These are phyloP conservation scores for Epinotia ramella DNA, from an alignment of 2,888 invertebrate genomes.

Conservation along the genomic window DNA sequence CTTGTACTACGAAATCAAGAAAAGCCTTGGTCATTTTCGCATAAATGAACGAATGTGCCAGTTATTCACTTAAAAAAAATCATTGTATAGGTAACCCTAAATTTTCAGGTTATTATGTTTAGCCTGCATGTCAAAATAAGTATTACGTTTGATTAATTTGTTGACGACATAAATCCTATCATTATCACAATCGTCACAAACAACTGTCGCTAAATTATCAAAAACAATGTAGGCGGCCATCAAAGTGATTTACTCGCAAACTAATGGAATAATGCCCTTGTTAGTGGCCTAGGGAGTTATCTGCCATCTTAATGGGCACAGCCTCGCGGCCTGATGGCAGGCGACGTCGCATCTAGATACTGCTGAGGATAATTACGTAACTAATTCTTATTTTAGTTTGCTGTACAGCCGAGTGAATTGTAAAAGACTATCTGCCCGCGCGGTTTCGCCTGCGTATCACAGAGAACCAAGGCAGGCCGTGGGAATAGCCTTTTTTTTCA, in stretches of 20 bases:
- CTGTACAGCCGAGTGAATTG: background rate
- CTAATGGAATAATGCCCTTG: slow-evolving; percentile 31
- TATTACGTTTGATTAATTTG: background rate
- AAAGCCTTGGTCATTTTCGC: too few relatives aligned
- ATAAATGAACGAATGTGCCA: too few relatives aligned
- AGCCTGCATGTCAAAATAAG: too few relatives aligned
- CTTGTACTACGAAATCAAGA: too few relatives aligned
- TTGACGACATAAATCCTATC: background rate
- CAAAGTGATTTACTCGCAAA: slow-evolving; percentile 36
- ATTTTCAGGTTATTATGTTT: too few relatives aligned
- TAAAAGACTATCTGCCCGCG: background rate
- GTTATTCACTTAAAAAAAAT: too few relatives aligned
- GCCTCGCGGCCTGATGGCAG: background rate
- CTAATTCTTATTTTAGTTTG: background rate
- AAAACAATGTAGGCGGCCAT: slow-evolving; percentile 30
- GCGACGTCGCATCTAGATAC: slow-evolving; percentile 6
- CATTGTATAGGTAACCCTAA: too few relatives aligned
- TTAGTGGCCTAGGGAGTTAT: slow-evolving; percentile 10
- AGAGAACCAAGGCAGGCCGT: too few relatives aligned
- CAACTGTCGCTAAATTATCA: slow-evolving; percentile 31
- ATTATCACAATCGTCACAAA: slow-evolving; percentile 12
- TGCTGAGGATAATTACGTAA: slow-evolving; percentile 1
- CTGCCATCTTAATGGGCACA: slow-evolving; percentile 31
- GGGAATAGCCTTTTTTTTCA: too few relatives aligned
- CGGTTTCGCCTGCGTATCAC: too few relatives aligned